Evolutionary conservation across 2,797 vertebrate genomes (phyloP), one percentile per base, ranked within the genome.

Genomic region (Mus minutoides): DNA sequence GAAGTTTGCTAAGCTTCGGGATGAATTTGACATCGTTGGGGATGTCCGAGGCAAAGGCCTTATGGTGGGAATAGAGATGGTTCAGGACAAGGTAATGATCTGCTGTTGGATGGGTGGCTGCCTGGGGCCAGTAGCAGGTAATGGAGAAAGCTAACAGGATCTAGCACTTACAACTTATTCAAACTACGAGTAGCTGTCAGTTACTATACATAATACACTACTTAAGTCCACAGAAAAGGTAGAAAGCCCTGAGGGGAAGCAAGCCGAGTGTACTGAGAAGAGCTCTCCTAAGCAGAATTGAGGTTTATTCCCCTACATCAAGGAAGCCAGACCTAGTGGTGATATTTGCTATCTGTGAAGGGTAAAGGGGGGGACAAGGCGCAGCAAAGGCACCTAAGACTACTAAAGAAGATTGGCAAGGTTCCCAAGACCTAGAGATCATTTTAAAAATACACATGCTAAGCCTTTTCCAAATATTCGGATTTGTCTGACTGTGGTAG

Each of bases 31-130:
- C 96, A 99, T 99, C 2, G 91, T 99, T 3, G 99, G 99, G 26
- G 99, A 99, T 17, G 99, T 99, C 76, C 99, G 99, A 54, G 99
- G 99, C 86, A 99, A 99, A 98, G 99, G 99, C 76, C 99, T 99
- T 91, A 98, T 98, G 98, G 99, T 99, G 2, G 99, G 99, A 1
- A 97, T 99, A 94, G 99, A 99, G 98, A 99, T 99, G 99, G 99
- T 99, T 82, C 98, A 98, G 97, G 99, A 99, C 97, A 99, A 99
- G 99, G 99, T 99, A 97, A 79, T 62, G 19, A 24, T 77, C 88
- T 49, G 60, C 54, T 13, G 64, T 62, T 58, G 29, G n/a, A 6
- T 75, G 71, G 82, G 37, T 12, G 46, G 13, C 67, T 60, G 7
- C 10, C 14, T 3, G 56, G 37, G 62, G 34, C 22, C n/a, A 26